Evolutionary conservation across 2,888 invertebrate species (phyloP).

Genomic region (Latheticus oryzae): DNA sequence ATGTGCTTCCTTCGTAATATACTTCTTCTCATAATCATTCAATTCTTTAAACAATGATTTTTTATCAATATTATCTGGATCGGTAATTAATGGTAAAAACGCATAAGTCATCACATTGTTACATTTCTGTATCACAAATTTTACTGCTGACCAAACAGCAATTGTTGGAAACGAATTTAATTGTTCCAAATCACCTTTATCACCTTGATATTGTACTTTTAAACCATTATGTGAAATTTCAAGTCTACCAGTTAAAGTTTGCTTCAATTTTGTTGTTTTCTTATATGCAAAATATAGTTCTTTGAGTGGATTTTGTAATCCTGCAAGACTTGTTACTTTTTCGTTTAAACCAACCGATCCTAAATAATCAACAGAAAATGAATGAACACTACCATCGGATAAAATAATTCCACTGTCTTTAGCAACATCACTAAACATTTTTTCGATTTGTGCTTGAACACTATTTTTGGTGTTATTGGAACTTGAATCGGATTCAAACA

Average conservation of each 20-base stretch:
- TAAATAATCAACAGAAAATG: slow-evolving; percentile 81
- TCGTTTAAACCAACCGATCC: slow-evolving; percentile 83
- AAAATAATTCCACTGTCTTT: slow-evolving; percentile 69
- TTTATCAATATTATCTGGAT: slow-evolving; percentile 83
- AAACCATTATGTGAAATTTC: slow-evolving; percentile 78
- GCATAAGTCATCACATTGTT: slow-evolving; percentile 71
- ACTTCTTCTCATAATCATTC: slow-evolving; percentile 69
- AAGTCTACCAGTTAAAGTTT: slow-evolving; percentile 70
- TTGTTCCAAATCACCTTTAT: slow-evolving; percentile 72
- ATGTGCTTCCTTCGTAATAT: slow-evolving; percentile 72
- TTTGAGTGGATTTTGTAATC: slow-evolving; percentile 83
- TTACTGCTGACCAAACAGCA: slow-evolving; percentile 93
- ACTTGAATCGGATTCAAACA: slow-evolving; percentile 72
- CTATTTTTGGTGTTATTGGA: slow-evolving; percentile 73
- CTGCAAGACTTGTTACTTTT: slow-evolving; percentile 84
- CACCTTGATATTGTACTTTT: slow-evolving; percentile 77
- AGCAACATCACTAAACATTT: slow-evolving; percentile 83
- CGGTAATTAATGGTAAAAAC: slow-evolving; percentile 86
- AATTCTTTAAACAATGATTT: slow-evolving; percentile 73
- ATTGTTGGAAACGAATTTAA: slow-evolving; percentile 90
- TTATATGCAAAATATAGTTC: slow-evolving; percentile 77
- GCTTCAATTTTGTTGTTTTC: slow-evolving; percentile 62
- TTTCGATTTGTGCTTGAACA: slow-evolving; percentile 88
- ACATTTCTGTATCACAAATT: slow-evolving; percentile 79
- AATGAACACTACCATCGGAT: slow-evolving; percentile 66